Evolutionary conservation across 2,888 invertebrate genomes (phyloP).

Genomic region (Horisme vitalbata): DNA sequence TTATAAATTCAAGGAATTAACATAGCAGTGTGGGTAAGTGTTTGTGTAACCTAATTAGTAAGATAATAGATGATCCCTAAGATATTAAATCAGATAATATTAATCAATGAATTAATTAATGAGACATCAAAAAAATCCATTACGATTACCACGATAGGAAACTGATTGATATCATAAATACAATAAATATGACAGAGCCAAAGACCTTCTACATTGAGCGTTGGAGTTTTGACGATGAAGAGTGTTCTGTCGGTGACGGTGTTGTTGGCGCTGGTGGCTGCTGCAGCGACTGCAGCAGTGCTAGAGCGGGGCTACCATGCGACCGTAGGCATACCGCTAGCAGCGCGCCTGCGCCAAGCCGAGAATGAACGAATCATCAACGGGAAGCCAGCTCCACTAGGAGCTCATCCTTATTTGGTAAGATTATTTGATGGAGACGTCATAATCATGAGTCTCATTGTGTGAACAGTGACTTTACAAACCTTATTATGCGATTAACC

Average conservation of each 20-base stretch:
- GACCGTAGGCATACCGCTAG: slow-evolving; percentile 6
- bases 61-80: too few relatives aligned
- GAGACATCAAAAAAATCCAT: too few relatives aligned
- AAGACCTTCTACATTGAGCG: background rate
- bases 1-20: too few relatives aligned
- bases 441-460: too few relatives aligned
- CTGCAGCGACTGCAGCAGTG: background rate
- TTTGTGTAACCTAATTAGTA: too few relatives aligned
- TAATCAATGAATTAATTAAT: too few relatives aligned
- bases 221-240: background rate
- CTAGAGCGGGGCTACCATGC: slow-evolving; percentile 2
- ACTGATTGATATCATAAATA: too few relatives aligned
- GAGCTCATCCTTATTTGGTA: slow-evolving; percentile 17
- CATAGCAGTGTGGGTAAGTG: too few relatives aligned
- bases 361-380: slow-evolving; percentile 6
- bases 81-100: too few relatives aligned
- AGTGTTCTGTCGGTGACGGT: background rate
- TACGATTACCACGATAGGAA: too few relatives aligned
- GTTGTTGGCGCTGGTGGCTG: background rate
- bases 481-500: too few relatives aligned
- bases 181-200: background rate
- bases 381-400: slow-evolving; percentile 17
- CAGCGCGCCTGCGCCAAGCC: slow-evolving; percentile 1
- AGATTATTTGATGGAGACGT: slow-evolving; percentile 9
- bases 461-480: too few relatives aligned